Percentiles rank a stretch among this genome's conserved stretches.
Evolutionary conservation across 2,888 invertebrate species (phyloP).

Genomic region (Tillus elongatus): DNA sequence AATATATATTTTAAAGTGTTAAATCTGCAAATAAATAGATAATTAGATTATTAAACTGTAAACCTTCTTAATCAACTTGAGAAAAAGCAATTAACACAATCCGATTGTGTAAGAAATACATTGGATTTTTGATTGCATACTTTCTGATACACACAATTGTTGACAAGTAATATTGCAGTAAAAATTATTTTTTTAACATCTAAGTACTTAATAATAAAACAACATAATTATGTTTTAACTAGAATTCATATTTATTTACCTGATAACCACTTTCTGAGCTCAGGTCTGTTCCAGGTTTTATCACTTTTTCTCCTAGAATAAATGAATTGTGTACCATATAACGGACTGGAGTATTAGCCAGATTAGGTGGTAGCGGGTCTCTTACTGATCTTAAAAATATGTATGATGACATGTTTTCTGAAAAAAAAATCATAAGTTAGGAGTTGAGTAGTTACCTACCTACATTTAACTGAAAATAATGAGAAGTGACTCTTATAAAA

Average conservation of each 20-base stretch:
- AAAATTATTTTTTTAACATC: conserved; percentile 4
- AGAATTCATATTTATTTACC: conserved; percentile 32
- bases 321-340: conserved; percentile 65
- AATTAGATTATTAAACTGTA: no score
- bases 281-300: conserved; percentile 48
- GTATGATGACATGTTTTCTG: conserved; percentile 64
- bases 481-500: no score
- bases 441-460: no score
- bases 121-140: no score
- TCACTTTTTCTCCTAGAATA: conserved; percentile 59
- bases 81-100: no score
- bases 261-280: conserved; percentile 68
- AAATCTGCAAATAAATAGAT: no score
- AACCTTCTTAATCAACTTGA: no score
- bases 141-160: background rate
- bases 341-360: conserved; percentile 53
- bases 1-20: no score
- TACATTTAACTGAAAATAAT: no score
- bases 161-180: conserved; percentile 5
- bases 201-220: no score
- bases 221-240: no score
- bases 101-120: no score
- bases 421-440: conserved; percentile 30
- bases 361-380: conserved; percentile 53
- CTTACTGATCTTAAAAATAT: conserved; percentile 58